Conservation (phyloP, 2,797 vertebrate genomes). For the Rhincodon typus region DNA sequence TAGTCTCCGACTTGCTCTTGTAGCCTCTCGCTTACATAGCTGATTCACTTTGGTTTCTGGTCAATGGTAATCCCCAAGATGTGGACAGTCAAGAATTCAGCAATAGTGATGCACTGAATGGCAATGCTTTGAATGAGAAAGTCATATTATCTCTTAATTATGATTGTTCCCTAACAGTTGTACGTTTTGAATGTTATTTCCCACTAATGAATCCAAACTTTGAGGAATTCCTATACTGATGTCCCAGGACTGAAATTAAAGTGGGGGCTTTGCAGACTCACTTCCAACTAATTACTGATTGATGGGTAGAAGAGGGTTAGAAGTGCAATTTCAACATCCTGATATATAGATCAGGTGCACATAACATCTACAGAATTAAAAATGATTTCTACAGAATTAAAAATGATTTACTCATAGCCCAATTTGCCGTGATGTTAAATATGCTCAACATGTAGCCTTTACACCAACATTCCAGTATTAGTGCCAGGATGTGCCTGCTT, state of each 20-base stretch:
- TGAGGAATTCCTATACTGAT: no score
- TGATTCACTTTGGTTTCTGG: no score
- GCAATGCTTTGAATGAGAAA: no score
- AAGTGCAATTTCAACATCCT: not conserved
- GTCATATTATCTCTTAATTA: no score
- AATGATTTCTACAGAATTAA: not conserved
- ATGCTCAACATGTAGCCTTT: not conserved
- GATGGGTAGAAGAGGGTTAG: not conserved
- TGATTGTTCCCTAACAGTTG: no score
- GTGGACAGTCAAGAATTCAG: no score
- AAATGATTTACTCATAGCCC: not conserved
- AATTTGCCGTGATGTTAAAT: not conserved
- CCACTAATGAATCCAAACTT: no score
- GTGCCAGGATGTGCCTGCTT: not conserved
- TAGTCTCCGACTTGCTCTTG: no score
- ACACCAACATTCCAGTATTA: not conserved
- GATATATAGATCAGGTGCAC: not conserved
- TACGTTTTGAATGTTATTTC: no score
- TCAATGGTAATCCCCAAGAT: no score
- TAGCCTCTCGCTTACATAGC: no score
- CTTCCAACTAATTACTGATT: not conserved
- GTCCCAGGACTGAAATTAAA: not conserved
- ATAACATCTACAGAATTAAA: not conserved
- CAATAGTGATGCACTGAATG: no score
- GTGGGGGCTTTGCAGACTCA: not conserved